These are phyloP conservation scores for Baronia brevicornis DNA, from an alignment of 2,888 invertebrate species.

Conservation along the genomic window DNA sequence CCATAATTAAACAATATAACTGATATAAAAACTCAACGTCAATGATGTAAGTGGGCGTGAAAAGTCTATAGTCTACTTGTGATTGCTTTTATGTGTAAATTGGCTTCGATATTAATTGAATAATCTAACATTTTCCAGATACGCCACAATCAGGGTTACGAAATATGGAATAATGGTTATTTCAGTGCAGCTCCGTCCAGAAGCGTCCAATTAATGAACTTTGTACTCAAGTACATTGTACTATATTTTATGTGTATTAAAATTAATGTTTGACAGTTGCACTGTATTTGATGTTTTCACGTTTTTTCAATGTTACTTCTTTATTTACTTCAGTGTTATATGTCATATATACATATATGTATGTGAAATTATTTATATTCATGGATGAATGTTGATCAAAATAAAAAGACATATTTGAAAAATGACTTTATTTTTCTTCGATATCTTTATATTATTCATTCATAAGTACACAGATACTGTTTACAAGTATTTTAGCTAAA, in stretches of 20 bases:
- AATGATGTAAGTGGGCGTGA: too few species aligned
- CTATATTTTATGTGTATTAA: conserved; percentile 12
- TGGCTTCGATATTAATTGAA: not conserved
- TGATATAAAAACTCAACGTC: too few species aligned
- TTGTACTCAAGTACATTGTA: conserved; percentile 1
- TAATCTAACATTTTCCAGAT: conserved; percentile 6
- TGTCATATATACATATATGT: too few species aligned
- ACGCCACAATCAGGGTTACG: conserved; percentile 4
- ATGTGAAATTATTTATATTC: conserved; percentile 9
- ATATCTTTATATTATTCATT: conserved; percentile 36
- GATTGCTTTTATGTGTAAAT: too few species aligned
- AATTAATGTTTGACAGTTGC: too few species aligned
- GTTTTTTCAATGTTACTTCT: too few species aligned
- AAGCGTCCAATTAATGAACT: conserved; percentile 5
- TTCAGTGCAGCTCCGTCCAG: conserved; percentile 8
- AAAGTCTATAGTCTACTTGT: too few species aligned
- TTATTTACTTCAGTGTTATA: too few species aligned
- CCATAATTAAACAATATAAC: too few species aligned
- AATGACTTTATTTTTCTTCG: conserved; percentile 39
- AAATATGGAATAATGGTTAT: conserved; percentile 5
- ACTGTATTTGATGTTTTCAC: too few species aligned
- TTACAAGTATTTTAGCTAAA: conserved; percentile 31
- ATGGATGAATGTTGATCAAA: conserved; percentile 1
- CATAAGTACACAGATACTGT: conserved; percentile 33
- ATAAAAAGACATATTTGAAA: conserved; percentile 28